A percentile compares a stretch with the other conserved stretches of the same genome.
Conservation (phyloP, 2,113 vertebrate genomes). For the Camelus dromedarius region DNA sequence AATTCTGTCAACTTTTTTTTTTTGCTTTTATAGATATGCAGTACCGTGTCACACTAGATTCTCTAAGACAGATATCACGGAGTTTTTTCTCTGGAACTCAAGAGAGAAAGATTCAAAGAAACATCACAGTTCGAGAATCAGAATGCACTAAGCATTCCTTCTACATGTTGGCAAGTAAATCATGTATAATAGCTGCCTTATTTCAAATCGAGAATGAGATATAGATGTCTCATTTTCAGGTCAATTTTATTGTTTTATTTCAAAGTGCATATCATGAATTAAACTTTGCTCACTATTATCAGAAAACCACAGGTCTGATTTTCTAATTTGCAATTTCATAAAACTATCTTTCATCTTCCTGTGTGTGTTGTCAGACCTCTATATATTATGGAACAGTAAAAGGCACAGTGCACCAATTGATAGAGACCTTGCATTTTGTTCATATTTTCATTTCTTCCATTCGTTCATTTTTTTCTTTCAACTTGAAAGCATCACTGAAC, state of each 20-base stretch:
- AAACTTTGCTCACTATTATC: background rate
- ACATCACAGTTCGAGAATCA: conserved; percentile 82
- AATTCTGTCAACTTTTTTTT: background rate
- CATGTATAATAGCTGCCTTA: conserved; percentile 80
- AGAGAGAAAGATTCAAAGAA: conserved; percentile 88
- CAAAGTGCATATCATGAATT: background rate
- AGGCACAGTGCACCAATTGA: background rate
- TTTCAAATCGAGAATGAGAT: background rate
- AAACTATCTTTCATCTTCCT: background rate
- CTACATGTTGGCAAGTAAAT: conserved; percentile 94
- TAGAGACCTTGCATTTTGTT: background rate
- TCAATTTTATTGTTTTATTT: background rate
- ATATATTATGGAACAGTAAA: background rate
- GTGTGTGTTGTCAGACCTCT: background rate
- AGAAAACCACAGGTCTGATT: background rate
- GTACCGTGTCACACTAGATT: conserved; percentile 89
- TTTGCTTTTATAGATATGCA: conserved; percentile 83
- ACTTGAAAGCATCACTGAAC: background rate
- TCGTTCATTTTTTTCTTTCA: background rate
- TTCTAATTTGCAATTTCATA: background rate
- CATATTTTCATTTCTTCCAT: background rate
- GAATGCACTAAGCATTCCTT: conserved; percentile 88
- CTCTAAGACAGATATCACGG: conserved; percentile 87
- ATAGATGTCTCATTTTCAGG: background rate
- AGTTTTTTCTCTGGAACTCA: conserved; percentile 87